phyloP scores from a whole-genome alignment of 2,113 vertebrate genomes.

The Suncus etruscus region DNA sequence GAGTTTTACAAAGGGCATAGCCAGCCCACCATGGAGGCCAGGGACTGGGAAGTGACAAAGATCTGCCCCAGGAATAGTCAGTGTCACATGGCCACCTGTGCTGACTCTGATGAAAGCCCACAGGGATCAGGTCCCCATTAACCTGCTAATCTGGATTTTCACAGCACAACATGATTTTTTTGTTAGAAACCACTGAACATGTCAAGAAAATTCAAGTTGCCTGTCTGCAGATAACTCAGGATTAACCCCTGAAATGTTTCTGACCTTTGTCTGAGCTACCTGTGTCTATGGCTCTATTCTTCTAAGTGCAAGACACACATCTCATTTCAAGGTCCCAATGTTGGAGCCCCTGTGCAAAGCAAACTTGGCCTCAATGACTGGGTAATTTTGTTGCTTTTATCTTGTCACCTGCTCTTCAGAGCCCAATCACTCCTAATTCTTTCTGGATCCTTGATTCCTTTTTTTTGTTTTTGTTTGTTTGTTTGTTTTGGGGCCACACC shows the following conservation, averaged over 20 bases:
- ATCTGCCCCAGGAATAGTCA: too few species aligned
- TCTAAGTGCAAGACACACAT: not conserved
- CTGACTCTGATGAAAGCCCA: not conserved
- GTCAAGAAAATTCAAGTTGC: not conserved
- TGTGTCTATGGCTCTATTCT: not conserved
- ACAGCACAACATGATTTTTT: not conserved
- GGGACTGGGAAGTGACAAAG: not conserved
- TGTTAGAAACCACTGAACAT: not conserved
- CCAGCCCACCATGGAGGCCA: rapidly evolving
- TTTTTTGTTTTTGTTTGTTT: too few species aligned
- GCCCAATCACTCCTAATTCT: not conserved
- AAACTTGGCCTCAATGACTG: too few species aligned
- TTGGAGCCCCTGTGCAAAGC: too few species aligned
- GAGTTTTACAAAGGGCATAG: not conserved
- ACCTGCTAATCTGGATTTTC: not conserved
- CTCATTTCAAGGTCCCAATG: too few species aligned
- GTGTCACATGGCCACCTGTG: too few species aligned
- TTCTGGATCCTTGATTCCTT: not conserved
- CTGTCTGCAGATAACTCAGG: not conserved
- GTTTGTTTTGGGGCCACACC: too few species aligned
- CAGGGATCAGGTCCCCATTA: not conserved
- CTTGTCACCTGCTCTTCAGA: not conserved
- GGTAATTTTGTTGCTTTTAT: not conserved
- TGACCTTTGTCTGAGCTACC: not conserved
- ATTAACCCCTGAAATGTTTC: not conserved